Conservation (phyloP, 1,140 invertebrate genomes). For the Heterodera carotae region DNA sequence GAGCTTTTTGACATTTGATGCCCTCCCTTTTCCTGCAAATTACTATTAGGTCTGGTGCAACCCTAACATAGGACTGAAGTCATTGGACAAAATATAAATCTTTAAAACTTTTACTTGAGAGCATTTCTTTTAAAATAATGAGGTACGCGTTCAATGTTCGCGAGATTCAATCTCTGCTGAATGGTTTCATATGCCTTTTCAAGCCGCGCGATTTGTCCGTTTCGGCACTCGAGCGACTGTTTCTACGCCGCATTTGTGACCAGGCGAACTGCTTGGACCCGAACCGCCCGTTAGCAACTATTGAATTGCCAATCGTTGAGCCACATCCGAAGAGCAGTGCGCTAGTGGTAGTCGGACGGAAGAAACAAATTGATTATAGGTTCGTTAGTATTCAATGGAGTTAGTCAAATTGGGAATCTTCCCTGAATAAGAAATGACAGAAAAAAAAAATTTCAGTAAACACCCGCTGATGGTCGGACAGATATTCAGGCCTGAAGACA, state of each 20-base stretch:
- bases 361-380: slow-evolving; percentile 58
- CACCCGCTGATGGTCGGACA: slow-evolving; percentile 57
- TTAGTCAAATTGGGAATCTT: neutral
- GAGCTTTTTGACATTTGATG: too few relatives aligned
- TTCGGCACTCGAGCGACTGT: slow-evolving; percentile 42
- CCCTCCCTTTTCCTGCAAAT: too few relatives aligned
- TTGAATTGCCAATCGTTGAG: slow-evolving; percentile 60
- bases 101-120: too few relatives aligned
- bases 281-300: slow-evolving; percentile 26
- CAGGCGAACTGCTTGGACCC: slow-evolving; percentile 41
- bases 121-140: neutral
- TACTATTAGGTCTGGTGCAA: too few relatives aligned
- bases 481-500: slow-evolving; percentile 49
- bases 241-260: slow-evolving; percentile 43
- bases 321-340: slow-evolving; percentile 48
- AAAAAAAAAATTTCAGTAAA: slow-evolving; percentile 45
- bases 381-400: slow-evolving; percentile 7
- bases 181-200: slow-evolving; percentile 62
- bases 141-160: slow-evolving; percentile 30
- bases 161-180: slow-evolving; percentile 49
- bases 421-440: too few relatives aligned
- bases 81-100: too few relatives aligned
- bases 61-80: too few relatives aligned
- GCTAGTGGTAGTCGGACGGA: slow-evolving; percentile 53
- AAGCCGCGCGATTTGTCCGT: slow-evolving; percentile 60